Conservation (phyloP, 2,797 vertebrate genomes). For the Ateles fusciceps region DNA sequence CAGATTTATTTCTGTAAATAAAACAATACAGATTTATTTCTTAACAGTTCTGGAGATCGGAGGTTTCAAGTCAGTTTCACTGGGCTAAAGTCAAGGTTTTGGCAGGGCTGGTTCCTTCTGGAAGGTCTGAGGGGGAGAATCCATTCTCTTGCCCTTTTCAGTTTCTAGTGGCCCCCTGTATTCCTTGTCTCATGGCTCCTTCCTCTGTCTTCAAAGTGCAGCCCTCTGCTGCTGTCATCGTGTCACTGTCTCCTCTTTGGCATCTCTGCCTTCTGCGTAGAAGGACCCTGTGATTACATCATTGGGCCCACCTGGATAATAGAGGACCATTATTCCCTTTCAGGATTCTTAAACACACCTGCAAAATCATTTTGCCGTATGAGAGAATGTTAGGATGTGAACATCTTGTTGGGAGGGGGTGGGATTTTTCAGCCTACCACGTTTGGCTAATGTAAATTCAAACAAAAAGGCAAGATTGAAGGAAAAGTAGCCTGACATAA, state of each 20-base stretch:
- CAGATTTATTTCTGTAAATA: neutral
- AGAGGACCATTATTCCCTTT: neutral
- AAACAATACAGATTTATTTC: neutral
- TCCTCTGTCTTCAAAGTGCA: neutral
- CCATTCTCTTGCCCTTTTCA: neutral
- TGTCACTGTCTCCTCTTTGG: neutral
- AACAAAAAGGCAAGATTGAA: neutral
- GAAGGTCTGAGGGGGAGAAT: neutral
- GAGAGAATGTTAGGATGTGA: neutral
- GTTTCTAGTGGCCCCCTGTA: neutral
- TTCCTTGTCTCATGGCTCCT: neutral
- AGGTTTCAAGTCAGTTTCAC: neutral
- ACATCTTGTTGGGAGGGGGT: no score
- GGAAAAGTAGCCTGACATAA: neutral
- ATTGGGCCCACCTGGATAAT: neutral
- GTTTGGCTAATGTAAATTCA: neutral
- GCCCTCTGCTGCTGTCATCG: neutral
- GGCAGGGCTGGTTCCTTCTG: neutral
- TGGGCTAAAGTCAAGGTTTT: neutral
- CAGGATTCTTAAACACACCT: neutral
- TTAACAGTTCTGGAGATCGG: neutral
- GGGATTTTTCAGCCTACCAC: neutral
- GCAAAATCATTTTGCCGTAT: neutral
- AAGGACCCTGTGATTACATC: neutral
- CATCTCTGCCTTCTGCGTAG: neutral